phyloP scores from a whole-genome alignment of 2,797 vertebrate species.

The Phataginus tetradactyla region DNA sequence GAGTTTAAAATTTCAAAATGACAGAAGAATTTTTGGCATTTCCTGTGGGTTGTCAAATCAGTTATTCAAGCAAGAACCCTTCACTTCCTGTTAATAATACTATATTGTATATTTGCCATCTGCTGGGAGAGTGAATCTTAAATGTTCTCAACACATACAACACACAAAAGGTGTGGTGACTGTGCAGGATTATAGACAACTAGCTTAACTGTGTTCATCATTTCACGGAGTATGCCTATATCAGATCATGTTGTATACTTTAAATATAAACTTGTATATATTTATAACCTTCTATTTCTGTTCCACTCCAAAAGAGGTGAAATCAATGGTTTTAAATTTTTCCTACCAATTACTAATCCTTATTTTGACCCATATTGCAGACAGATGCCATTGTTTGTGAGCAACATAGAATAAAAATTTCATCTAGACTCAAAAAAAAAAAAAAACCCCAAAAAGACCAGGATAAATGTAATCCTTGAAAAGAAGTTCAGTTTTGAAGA shows the following conservation, averaged over 20 bases:
- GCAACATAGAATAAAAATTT: neutral
- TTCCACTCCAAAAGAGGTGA: neutral
- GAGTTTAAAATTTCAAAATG: neutral
- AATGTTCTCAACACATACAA: neutral
- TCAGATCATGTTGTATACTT: neutral
- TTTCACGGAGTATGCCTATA: neutral
- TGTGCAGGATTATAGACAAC: neutral
- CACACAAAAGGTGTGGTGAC: neutral
- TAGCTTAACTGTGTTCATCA: neutral
- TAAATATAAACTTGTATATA: neutral
- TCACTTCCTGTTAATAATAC: slow-evolving; percentile 13
- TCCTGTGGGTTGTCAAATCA: slow-evolving; percentile 16
- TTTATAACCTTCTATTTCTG: neutral
- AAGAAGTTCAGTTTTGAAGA: neutral
- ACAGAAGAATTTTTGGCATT: slow-evolving; percentile 16
- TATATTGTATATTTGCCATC: neutral
- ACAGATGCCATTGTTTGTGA: neutral
- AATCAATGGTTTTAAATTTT: neutral
- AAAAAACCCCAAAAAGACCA: neutral
- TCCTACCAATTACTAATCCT: slow-evolving; percentile 22
- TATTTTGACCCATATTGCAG: neutral
- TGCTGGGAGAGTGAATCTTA: neutral
- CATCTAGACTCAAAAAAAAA: neutral
- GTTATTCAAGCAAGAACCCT: slow-evolving; percentile 40
- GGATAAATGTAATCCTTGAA: neutral